A percentile compares a stretch with the other conserved stretches of the same genome.
Conservation (phyloP, 2,113 vertebrate genomes). For the Lepus europaeus region DNA sequence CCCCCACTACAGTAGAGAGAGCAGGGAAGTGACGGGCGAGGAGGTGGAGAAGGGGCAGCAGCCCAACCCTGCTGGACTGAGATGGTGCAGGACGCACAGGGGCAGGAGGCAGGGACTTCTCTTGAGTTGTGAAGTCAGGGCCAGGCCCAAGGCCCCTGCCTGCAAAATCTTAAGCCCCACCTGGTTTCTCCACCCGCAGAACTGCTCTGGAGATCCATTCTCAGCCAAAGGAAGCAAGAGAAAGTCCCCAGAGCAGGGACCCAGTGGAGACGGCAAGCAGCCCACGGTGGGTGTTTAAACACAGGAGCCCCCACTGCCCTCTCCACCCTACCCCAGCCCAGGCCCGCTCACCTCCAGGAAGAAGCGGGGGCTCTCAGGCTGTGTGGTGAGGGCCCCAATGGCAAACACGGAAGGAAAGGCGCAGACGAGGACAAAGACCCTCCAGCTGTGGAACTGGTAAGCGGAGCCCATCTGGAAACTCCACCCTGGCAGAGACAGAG, state of each 20-base stretch:
- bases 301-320: neutral
- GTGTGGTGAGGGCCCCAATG: constrained; percentile 96
- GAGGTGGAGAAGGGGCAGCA: neutral
- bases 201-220: neutral
- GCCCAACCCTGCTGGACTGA: neutral
- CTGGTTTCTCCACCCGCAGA: neutral
- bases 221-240: constrained; percentile 28
- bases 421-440: constrained; percentile 97
- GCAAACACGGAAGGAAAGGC: constrained; percentile 97
- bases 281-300: neutral
- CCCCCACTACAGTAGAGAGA: neutral
- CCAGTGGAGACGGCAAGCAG: neutral
- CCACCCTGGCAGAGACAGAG: constrained; percentile 90
- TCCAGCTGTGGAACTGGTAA: constrained; percentile 99
- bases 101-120: neutral
- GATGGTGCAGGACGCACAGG: neutral
- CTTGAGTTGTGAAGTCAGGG: neutral
- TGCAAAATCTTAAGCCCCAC: neutral
- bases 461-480: constrained; percentile 99
- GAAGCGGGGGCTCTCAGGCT: constrained; percentile 98
- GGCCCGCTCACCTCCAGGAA: constrained; percentile 93
- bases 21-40: neutral
- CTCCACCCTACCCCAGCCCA: neutral
- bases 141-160: neutral
- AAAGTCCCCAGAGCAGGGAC: neutral